Evolutionary conservation across 1,140 invertebrate genomes (phyloP).

Genomic region (Danaus plexippus): DNA sequence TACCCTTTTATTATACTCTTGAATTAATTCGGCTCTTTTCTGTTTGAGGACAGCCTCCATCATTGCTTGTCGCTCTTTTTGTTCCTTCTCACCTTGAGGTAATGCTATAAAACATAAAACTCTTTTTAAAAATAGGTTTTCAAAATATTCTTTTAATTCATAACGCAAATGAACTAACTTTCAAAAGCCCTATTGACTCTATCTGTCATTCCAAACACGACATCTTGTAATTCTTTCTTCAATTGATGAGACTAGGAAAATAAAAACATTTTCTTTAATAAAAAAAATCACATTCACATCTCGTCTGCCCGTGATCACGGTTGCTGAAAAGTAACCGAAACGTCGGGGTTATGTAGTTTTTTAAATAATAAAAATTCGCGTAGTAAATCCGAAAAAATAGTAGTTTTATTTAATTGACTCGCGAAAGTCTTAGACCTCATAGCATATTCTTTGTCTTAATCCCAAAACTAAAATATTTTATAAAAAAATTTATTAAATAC

Average conservation of each 20-base stretch:
- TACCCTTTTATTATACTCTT: conserved; percentile 37
- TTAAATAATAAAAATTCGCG: too few species aligned
- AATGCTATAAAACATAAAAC: conserved; percentile 18
- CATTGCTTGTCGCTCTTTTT: conserved; percentile 21
- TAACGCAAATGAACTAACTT: conserved; percentile 22
- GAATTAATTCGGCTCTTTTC: conserved; percentile 29
- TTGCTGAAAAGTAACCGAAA: too few species aligned
- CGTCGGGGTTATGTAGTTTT: too few species aligned
- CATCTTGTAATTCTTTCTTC: conserved; percentile 21
- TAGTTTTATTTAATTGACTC: too few species aligned
- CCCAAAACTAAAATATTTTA: too few species aligned
- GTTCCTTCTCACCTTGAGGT: conserved; percentile 23
- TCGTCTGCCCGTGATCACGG: too few species aligned
- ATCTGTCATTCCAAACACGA: conserved; percentile 23
- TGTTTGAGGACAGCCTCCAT: conserved; percentile 23
- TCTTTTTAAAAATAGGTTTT: background rate
- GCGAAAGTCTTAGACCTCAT: too few species aligned
- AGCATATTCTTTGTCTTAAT: too few species aligned
- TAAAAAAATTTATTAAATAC: background rate
- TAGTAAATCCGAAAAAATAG: too few species aligned
- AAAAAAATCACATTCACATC: too few species aligned
- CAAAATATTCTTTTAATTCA: background rate
- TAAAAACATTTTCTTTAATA: conserved; percentile 1
- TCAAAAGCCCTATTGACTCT: conserved; percentile 28
- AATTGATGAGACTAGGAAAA: conserved; percentile 25